Conservation (phyloP, 2,797 vertebrate species). For the Serranus cabrilla region DNA sequence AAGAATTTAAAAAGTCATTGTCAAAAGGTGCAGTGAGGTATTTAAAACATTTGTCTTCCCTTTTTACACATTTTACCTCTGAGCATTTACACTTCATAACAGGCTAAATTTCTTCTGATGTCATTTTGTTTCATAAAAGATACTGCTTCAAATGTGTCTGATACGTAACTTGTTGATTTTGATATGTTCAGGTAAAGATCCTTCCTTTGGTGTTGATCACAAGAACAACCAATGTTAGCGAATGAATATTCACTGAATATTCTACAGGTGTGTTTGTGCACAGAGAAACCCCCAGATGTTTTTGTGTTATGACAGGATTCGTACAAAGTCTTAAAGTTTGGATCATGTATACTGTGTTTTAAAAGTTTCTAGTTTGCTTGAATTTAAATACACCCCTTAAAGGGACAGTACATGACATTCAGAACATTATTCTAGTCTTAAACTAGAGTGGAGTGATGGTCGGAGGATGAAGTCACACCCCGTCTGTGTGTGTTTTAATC, state of each 20-base stretch:
- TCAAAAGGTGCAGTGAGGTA: neutral
- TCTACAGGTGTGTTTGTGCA: neutral
- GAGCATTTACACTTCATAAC: constrained; percentile 14
- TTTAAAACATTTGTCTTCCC: neutral
- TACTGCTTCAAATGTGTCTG: constrained; percentile 8
- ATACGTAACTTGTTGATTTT: no score
- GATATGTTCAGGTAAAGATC: neutral
- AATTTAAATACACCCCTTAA: no score
- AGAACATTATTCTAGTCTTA: no score
- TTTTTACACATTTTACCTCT: neutral
- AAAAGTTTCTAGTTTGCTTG: no score
- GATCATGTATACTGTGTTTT: no score
- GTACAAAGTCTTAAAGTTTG: no score
- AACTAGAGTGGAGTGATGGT: no score
- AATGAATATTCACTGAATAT: neutral
- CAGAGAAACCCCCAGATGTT: constrained; percentile 1
- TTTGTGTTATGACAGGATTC: neutral
- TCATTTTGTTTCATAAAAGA: constrained; percentile 1
- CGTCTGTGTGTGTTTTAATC: no score
- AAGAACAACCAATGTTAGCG: neutral
- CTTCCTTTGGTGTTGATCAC: neutral
- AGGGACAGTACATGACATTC: no score
- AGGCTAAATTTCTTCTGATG: neutral
- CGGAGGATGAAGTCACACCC: no score
- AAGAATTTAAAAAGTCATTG: neutral